Base-by-base conservation (phyloP, 2,113 vertebrate species). In the Micromys minutus region DNA sequence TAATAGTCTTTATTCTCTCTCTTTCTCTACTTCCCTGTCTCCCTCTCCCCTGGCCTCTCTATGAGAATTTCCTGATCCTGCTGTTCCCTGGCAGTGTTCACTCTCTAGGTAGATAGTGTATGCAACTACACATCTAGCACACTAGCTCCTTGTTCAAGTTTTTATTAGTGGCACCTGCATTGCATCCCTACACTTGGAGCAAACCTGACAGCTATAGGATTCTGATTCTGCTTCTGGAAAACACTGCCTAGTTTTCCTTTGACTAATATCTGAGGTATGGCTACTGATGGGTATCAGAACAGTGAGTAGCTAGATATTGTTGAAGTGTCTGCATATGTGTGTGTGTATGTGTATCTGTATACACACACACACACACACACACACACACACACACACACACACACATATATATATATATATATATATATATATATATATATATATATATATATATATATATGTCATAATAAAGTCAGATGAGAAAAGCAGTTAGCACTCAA, bases 191-290 rank as follows among this genome's bases (percentile, higher is more conserved):
- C 29, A 17, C 5, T 2, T 0, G 2, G 29, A 52, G 17, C 13
- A 39, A 2, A 42, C 3, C 0, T 4, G 36, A 22, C 5, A 61
- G 45, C 12, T 34, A 9, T 0, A 4, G 3, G 0, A 2, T 3
- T 45, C n/a, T 26, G 22, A 42, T 76, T 36, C 71, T 42, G 3
- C 16, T 3, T 3, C 34, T 15, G 26, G 36, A 39, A 63, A 0
- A 0, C 6, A 1, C 1, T 3, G 0, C 34, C 26, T 26, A 21
- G 34, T 21, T 21, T 10, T 52, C 3, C 36, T 5, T 17, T 50
- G 3, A 36, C 1, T 45, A 15, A 45, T 34, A 36, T 8, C 2
- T 0, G 1, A 63, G n/a, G 0, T 47, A 4, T 11, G 12, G 47
- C 1, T 10, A 7, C 63, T 22, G 31, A 84, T 2, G 7, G 17